A percentile compares a stretch with the other conserved stretches of the same genome.
Conservation (phyloP, 2,113 vertebrate genomes). For the Toxotes jaculatrix region DNA sequence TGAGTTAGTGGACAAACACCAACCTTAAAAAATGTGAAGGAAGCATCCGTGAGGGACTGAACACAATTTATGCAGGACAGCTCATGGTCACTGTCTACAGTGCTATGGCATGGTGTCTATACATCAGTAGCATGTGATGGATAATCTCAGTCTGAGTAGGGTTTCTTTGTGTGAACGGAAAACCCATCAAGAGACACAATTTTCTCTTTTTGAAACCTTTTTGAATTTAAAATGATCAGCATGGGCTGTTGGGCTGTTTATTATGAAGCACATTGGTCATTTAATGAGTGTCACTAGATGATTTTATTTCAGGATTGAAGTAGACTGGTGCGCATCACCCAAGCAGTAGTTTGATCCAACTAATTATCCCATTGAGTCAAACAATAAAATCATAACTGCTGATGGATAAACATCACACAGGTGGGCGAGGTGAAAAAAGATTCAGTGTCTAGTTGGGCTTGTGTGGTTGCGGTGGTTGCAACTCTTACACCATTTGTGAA, state of each 20-base stretch:
- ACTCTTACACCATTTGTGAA: background rate
- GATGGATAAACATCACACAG: background rate
- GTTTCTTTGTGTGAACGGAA: background rate
- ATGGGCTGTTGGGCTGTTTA: constrained; percentile 17
- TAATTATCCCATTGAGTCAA: constrained; percentile 31
- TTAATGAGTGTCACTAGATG: constrained; percentile 8
- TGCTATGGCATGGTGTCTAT: background rate
- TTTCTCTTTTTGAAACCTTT: background rate
- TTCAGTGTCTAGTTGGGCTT: background rate
- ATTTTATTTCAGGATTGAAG: constrained; percentile 28
- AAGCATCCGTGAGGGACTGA: background rate
- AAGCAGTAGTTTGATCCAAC: constrained; percentile 26
- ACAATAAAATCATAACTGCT: constrained; percentile 4
- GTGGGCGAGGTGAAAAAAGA: background rate
- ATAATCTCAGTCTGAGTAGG: background rate
- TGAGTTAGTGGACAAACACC: constrained; percentile 31
- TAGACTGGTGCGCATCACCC: constrained; percentile 27
- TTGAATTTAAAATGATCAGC: constrained; percentile 7
- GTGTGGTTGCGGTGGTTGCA: background rate
- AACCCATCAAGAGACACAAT: background rate
- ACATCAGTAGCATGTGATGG: no score
- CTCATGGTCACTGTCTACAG: constrained; percentile 33
- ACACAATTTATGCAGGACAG: constrained; percentile 34
- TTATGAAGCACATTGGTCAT: constrained; percentile 18
- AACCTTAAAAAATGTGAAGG: constrained; percentile 32